phyloP scores from a whole-genome alignment of 2,113 vertebrate species.

The Protobothrops flavoviridis region DNA sequence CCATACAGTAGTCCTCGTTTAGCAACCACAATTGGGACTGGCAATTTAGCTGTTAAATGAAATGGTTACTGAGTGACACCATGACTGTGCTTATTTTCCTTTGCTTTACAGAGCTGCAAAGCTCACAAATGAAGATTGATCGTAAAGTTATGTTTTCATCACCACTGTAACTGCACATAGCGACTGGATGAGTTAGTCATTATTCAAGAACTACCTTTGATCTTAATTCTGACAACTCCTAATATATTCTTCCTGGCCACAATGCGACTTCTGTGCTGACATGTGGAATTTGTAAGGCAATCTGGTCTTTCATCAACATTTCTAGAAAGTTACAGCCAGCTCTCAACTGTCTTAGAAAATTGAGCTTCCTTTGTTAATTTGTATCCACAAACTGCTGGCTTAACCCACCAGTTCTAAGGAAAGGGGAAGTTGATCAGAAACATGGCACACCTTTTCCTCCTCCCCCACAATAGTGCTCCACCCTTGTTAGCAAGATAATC shows the following conservation, averaged over 20 bases:
- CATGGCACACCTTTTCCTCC: neutral
- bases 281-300: neutral
- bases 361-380: neutral
- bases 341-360: neutral
- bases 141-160: neutral
- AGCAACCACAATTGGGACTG: neutral
- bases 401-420: neutral
- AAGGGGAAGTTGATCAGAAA: slow-evolving; percentile 6
- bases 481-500: neutral
- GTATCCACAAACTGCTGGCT: neutral
- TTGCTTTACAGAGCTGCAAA: neutral
- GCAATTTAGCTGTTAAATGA: neutral
- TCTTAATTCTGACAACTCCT: neutral
- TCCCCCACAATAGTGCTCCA: neutral
- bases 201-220: neutral
- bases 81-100: neutral
- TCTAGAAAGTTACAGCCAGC: neutral
- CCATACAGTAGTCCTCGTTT: neutral
- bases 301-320: neutral
- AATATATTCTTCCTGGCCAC: neutral
- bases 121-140: neutral
- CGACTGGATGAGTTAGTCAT: neutral
- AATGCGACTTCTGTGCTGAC: neutral
- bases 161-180: neutral
- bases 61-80: neutral